Evolutionary conservation across 2,113 vertebrate genomes (phyloP), one percentile per base, ranked within the genome.

Genomic region (Oriolus oriolus): DNA sequence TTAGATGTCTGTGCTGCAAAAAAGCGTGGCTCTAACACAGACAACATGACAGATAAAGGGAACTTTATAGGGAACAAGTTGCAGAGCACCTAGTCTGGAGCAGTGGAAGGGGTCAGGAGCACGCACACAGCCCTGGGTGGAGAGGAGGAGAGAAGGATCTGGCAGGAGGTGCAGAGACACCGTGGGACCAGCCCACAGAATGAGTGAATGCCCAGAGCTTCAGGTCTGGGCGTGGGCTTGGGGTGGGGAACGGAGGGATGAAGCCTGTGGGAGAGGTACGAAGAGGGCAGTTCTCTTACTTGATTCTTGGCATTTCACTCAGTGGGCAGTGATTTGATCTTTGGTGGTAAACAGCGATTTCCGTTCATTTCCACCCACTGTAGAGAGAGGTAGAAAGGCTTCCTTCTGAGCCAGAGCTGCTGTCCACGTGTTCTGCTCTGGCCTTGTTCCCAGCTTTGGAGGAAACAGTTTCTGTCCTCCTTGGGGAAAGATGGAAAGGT

Each of bases 71-170:
- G 44, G 30, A 4, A 42, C 60, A 50, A 45, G 7, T 52, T 83
- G 41, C 56, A 66, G 14, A 52, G 17, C 17, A 39, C 30, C 6
- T 52, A 1, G 6, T 60, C 13, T 82, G 61, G 17, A 44, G 28
- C 1, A 24, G 2, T 57, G 47, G 44, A 64, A 59, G 41, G 56
- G 69, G 19, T 26, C 16, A 24, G 60, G n/a, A 64, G n/a, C 7
- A 6, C 0, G 1, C 13, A 5, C 13, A 8, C 9, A 39, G 1
- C 22, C 11, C 39, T 13, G 24, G 19, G 10, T n/a, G 28, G 21
- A 50, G 18, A 60, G 44, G 35, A 81, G 35, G 45, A 74, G 23
- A 8, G 30, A 47, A 8, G 31, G 26, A 24, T 5, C 7, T 59
- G 42, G 23, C 37, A 78, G 61, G 64, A 91, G n/a, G 7, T 50